Evolutionary conservation across 2,888 invertebrate genomes (phyloP).

Genomic region (Drosophila neonasuta): DNA sequence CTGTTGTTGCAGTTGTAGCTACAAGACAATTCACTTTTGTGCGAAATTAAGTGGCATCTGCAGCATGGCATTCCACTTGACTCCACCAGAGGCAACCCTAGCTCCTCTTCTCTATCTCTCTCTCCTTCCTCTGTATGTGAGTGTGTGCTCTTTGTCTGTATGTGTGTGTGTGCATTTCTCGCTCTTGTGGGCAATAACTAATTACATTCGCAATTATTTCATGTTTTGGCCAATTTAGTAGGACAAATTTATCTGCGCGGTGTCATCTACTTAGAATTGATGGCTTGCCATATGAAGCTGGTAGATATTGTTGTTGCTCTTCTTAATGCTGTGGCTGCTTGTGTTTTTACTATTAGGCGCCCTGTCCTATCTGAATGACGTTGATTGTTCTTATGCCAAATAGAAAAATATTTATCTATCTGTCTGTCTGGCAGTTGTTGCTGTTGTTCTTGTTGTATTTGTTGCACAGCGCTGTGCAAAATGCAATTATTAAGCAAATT

Average conservation of each 20-base stretch:
- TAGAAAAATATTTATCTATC: constrained; percentile 57
- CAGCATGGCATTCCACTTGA: constrained; percentile 74
- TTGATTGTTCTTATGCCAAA: constrained; percentile 72
- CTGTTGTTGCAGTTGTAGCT: constrained; percentile 64
- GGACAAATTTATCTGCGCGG: constrained; percentile 83
- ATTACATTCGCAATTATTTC: constrained; percentile 83
- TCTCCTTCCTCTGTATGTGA: constrained; percentile 14
- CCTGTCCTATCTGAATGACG: constrained; percentile 59
- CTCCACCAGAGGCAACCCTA: constrained; percentile 56
- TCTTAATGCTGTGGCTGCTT: constrained; percentile 27
- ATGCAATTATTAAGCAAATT: constrained; percentile 75
- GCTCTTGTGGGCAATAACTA: constrained; percentile 81
- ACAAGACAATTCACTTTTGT: constrained; percentile 82
- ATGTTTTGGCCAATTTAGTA: constrained; percentile 83
- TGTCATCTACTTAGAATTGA: constrained; percentile 83
- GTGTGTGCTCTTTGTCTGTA: constrained; percentile 16
- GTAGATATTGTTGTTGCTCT: constrained; percentile 27
- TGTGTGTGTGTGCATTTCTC: constrained; percentile 54
- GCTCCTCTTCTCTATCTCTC: background rate
- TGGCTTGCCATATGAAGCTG: constrained; percentile 71
- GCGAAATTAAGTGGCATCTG: constrained; percentile 81
- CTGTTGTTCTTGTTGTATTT: constrained; percentile 21
- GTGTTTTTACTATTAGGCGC: constrained; percentile 63
- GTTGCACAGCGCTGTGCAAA: constrained; percentile 49
- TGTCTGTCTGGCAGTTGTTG: constrained; percentile 60